Conservation (phyloP, 2,113 vertebrate genomes). For the Motacilla tschutschensis region DNA sequence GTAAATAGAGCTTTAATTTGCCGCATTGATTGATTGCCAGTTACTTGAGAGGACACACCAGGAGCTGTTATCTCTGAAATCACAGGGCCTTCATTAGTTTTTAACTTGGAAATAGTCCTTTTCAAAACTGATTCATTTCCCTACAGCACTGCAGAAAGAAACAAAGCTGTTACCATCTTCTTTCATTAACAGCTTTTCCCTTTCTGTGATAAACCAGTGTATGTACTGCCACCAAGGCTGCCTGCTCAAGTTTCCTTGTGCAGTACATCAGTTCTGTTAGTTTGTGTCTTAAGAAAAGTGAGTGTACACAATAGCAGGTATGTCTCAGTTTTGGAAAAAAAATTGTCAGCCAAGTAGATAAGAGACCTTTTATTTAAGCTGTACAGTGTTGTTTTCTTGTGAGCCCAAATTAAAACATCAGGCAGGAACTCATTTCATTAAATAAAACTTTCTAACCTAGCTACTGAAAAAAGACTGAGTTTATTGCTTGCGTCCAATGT, state of each 20-base stretch:
- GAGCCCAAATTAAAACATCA: neutral
- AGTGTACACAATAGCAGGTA: neutral
- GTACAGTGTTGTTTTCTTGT: neutral
- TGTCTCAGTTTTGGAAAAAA: neutral
- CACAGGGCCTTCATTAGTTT: neutral
- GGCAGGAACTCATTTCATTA: neutral
- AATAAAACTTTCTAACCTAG: neutral
- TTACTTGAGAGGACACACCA: neutral
- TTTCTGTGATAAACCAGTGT: neutral
- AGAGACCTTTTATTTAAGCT: neutral
- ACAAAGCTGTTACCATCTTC: neutral
- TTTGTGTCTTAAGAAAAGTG: neutral
- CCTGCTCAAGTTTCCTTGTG: neutral
- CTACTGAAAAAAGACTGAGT: neutral
- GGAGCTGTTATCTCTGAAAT: neutral
- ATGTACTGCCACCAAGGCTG: neutral
- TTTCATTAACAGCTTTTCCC: neutral
- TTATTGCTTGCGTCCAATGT: neutral
- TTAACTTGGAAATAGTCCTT: neutral
- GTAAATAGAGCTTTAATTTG: neutral
- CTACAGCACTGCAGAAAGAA: too few relatives aligned
- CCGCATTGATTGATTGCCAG: neutral
- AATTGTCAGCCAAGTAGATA: neutral
- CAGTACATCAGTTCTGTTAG: neutral
- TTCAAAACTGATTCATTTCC: neutral